Evolutionary conservation across 2,797 vertebrate genomes (phyloP).

Genomic region (Argyrosomus regius): DNA sequence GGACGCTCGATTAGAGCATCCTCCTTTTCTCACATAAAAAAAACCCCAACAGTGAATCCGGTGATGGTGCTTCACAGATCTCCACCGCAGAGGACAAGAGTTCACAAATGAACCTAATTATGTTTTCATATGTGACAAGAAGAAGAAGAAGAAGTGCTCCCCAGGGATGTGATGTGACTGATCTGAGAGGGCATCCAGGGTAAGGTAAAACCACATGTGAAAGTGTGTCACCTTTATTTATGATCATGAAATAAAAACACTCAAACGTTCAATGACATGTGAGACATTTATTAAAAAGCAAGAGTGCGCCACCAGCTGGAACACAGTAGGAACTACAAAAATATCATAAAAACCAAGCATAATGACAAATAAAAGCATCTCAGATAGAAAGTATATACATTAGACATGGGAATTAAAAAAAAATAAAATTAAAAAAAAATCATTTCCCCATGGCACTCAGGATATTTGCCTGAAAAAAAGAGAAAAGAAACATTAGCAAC

Average conservation of each 20-base stretch:
- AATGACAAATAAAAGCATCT: not conserved
- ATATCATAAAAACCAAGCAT: slow-evolving; percentile 24
- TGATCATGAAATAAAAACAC: slow-evolving; percentile 44
- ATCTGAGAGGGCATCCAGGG: no score
- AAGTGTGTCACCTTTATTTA: slow-evolving; percentile 10
- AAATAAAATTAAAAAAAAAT: slow-evolving; percentile 32
- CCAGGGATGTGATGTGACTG: not conserved
- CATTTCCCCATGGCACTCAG: slow-evolving; percentile 83
- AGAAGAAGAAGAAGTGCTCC: no score
- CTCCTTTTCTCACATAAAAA: slow-evolving; percentile 8
- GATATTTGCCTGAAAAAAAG: slow-evolving; percentile 83
- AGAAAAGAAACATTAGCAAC: not conserved
- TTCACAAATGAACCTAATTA: not conserved
- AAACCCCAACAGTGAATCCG: not conserved
- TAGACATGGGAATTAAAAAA: accelerated
- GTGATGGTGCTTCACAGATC: not conserved
- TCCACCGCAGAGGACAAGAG: slow-evolving; percentile 6
- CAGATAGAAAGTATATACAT: slow-evolving; percentile 30
- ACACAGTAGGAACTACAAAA: slow-evolving; percentile 59
- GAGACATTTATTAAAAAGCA: slow-evolving; percentile 65
- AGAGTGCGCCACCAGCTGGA: slow-evolving; percentile 55
- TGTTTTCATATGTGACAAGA: not conserved
- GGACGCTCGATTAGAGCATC: slow-evolving; percentile 19
- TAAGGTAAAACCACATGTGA: not conserved
- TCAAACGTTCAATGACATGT: slow-evolving; percentile 12